Evolutionary conservation across 2,888 invertebrate genomes (phyloP).

Genomic region (Caenorhabditis sp.): DNA sequence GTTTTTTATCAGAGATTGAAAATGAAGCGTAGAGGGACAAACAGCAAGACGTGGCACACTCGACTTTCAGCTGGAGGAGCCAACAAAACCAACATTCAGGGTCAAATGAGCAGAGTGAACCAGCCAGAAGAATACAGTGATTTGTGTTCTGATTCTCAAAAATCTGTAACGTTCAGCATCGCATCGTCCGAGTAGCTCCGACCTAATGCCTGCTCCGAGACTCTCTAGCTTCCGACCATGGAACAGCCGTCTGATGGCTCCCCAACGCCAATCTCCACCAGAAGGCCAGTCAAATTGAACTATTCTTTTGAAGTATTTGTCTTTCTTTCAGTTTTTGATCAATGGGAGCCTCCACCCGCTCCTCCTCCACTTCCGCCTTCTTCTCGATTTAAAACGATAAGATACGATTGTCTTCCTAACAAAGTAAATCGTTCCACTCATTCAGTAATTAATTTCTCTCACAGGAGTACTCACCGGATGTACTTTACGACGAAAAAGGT

Average conservation of each 20-base stretch:
- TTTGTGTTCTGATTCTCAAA: background rate
- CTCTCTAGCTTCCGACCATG: conserved; percentile 10
- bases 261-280: background rate
- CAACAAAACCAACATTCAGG: conserved; percentile 41
- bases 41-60: conserved; percentile 17
- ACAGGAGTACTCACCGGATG: conserved; percentile 11
- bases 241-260: conserved; percentile 20
- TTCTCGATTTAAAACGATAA: background rate
- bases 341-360: conserved; percentile 2
- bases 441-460: background rate
- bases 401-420: background rate
- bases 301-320: background rate
- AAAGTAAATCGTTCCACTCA: no score
- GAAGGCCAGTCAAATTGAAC: background rate
- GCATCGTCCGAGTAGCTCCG: background rate
- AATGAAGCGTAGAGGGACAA: conserved; percentile 15
- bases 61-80: conserved; percentile 52
- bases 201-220: conserved; percentile 12
- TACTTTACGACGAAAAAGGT: conserved; percentile 23
- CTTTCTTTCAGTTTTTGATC: conserved; percentile 1
- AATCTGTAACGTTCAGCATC: background rate
- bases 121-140: conserved; percentile 11
- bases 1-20: no score
- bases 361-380: background rate
- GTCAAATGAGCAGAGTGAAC: conserved; percentile 17